phyloP scores from a whole-genome alignment of 2,888 invertebrate species.

The Thysanoteuthis rhombus region DNA sequence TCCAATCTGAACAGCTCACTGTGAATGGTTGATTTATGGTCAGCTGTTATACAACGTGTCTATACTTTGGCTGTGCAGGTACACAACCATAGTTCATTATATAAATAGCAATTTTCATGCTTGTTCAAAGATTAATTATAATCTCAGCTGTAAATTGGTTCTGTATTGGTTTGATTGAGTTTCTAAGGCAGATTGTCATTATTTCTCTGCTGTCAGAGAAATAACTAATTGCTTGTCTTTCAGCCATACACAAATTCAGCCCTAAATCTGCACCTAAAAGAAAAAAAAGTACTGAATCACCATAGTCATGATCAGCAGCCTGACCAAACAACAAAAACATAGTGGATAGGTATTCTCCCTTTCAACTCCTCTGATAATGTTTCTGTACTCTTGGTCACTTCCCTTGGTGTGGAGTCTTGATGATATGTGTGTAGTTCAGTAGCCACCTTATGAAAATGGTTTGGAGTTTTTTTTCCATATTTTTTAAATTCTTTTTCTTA shows the following conservation, averaged over 20 bases:
- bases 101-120: background rate
- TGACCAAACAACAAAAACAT: no score
- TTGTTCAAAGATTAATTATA: background rate
- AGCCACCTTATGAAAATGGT: no score
- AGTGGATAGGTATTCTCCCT: no score
- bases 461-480: no score
- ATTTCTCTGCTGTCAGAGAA: background rate
- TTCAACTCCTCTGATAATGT: no score
- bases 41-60: background rate
- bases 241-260: background rate
- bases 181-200: background rate
- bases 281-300: background rate
- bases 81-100: background rate
- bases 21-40: no score
- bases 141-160: background rate
- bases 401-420: no score
- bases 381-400: no score
- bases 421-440: no score
- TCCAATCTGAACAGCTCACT: no score
- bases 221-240: background rate
- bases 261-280: background rate
- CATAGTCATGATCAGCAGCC: no score
- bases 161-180: background rate
- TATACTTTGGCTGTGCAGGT: background rate
- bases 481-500: no score